phyloP scores from a whole-genome alignment of 1,140 invertebrate genomes.

The Sarcophaga bullata region DNA sequence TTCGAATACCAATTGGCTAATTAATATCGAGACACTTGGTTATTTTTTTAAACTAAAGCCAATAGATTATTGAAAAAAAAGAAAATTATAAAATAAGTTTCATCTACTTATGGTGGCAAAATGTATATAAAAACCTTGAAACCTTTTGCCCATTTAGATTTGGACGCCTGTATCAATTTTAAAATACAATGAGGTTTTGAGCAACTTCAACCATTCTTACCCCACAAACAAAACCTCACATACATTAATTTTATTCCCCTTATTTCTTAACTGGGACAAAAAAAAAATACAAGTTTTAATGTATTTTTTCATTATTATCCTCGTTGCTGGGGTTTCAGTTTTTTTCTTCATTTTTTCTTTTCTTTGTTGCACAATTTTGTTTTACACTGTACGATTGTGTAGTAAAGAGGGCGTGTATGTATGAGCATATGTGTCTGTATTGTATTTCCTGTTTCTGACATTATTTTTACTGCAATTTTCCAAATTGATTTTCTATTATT shows the following conservation, averaged over 20 bases:
- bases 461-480: conserved; percentile 39
- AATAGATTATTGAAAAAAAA: neutral
- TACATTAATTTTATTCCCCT: conserved; percentile 33
- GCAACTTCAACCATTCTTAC: no score
- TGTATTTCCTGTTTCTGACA: conserved; percentile 40
- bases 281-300: conserved; percentile 5
- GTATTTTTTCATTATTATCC: neutral
- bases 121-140: no score
- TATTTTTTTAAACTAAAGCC: neutral
- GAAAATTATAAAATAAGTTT: conserved; percentile 28
- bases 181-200: neutral
- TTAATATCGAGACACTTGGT: conserved; percentile 31
- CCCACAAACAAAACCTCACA: conserved; percentile 26
- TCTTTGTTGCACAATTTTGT: neutral
- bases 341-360: no score
- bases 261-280: neutral
- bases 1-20: neutral
- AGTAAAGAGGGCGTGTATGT: neutral
- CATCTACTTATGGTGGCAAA: neutral
- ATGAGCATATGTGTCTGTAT: neutral
- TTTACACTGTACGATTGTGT: neutral
- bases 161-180: neutral
- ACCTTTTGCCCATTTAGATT: neutral
- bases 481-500: conserved; percentile 41
- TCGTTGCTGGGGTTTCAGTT: neutral